Base-by-base conservation (phyloP, 2,113 vertebrate species). In the Pampusana beccarii region DNA sequence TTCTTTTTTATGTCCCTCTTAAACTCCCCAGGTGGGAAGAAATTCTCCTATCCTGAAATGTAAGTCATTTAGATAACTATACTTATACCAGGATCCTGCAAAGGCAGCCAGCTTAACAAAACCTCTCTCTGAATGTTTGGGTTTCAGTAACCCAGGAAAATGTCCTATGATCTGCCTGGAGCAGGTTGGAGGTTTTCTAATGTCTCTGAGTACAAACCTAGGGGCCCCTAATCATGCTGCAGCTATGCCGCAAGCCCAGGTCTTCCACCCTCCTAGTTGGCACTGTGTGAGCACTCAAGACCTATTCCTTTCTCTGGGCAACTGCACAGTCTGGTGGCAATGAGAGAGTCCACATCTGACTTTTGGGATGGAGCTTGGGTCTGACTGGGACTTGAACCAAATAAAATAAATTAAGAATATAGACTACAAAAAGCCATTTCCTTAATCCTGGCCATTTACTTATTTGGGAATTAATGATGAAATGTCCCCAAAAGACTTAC, bases 371-470 rank as follows among this genome's bases (percentile, higher is more conserved):
- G 10, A 56, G 11, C 15, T 91, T 93, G 38, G 24, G 4, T 54
- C 15, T 60, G 42, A 53, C 3, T 1, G 0, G 18, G 57, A 57
- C 12, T 48, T n/a, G 53, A n/a, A 61, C 2, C 1, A 5, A 81
- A 80, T 18, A 19, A 78, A 69, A 79, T 16, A 33, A 51, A 34
- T 33, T 38, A 56, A 56, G 16, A 70, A 50, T 18, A 8, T 9
- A 46, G 28, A 69, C 56, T 90, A 72, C 23, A 65, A 79, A 69
- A 75, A 48, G 1, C 0, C 3, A 7, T 20, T 58, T 92, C 24
- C 24, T 87, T 88, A 75, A 54, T 53, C 50, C 40, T 42, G 17
- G 13, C 6, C 18, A 25, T 60, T 77, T 86, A 53, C 11, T 53
- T 87, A 26, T 71, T 70, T 24, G 46, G n/a, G 31, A 65, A 66